Conservation (phyloP, 2,797 vertebrate species). For the Chlorospingus semifuscus region DNA sequence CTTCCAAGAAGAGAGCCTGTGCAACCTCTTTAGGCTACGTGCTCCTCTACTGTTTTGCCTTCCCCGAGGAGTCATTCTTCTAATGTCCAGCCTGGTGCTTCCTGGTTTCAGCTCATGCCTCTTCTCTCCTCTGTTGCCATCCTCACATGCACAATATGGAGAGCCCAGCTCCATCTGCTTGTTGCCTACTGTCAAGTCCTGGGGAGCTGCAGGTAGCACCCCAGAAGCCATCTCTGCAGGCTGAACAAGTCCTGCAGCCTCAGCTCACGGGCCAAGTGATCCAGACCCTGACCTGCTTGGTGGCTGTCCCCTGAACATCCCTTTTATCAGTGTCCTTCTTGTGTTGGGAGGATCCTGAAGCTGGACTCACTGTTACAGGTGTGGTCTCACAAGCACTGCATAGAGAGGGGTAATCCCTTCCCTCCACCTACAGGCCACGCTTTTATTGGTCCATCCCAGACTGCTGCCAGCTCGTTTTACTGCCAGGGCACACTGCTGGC, state of each 20-base stretch:
- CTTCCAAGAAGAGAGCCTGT: neutral
- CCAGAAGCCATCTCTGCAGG: neutral
- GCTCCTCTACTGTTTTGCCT: neutral
- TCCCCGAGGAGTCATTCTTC: neutral
- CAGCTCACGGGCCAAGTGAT: neutral
- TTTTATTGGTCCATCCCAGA: neutral
- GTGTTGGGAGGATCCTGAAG: neutral
- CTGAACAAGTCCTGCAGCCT: neutral
- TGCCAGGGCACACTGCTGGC: constrained; percentile 21
- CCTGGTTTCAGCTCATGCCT: neutral
- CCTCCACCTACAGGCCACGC: neutral
- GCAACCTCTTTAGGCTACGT: neutral
- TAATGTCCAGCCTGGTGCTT: neutral
- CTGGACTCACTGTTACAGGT: neutral
- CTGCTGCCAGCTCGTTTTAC: neutral
- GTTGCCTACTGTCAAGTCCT: neutral
- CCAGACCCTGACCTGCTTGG: neutral
- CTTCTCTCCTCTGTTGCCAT: neutral
- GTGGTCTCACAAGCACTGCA: neutral
- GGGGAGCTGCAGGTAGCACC: neutral
- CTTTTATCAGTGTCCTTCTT: neutral
- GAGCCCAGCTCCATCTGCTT: neutral
- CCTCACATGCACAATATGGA: neutral
- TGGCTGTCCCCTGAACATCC: neutral
- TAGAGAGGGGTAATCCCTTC: neutral